Percentiles rank a stretch among this genome's conserved stretches.
phyloP scores from a whole-genome alignment of 1,140 invertebrate species.

The Caenorhabditis latens region DNA sequence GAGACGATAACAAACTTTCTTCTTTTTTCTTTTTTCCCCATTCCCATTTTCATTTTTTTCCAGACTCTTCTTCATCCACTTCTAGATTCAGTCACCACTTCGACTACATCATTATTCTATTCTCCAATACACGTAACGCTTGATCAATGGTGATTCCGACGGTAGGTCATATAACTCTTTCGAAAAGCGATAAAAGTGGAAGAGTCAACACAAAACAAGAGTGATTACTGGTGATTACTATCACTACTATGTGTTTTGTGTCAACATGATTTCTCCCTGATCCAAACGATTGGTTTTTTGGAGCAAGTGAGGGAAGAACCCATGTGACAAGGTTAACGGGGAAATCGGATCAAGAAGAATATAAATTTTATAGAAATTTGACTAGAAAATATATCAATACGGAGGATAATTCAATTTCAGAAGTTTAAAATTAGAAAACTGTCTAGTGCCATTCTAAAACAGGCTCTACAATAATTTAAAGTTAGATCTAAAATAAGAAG shows the following conservation, averaged over 20 bases:
- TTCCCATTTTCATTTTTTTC: constrained; percentile 3
- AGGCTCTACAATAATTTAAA: too few species aligned
- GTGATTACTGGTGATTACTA: constrained; percentile 40
- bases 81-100: not conserved
- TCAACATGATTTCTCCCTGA: not conserved
- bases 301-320: not conserved
- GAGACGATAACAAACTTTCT: constrained; percentile 54
- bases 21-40: not conserved
- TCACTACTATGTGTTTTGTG: not conserved
- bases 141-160: constrained; percentile 54
- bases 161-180: constrained; percentile 46
- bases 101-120: not conserved
- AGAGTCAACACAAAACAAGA: constrained; percentile 46
- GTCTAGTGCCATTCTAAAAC: too few species aligned
- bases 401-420: too few species aligned
- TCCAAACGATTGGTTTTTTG: not conserved
- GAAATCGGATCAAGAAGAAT: not conserved
- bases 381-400: too few species aligned
- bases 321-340: not conserved
- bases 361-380: too few species aligned
- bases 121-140: not conserved
- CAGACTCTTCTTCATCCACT: constrained; percentile 12
- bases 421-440: too few species aligned
- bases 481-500: too few species aligned
- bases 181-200: constrained; percentile 28